A percentile compares a stretch with the other conserved stretches of the same genome.
phyloP scores from a whole-genome alignment of 2,113 vertebrate genomes.

The Mugil cephalus region DNA sequence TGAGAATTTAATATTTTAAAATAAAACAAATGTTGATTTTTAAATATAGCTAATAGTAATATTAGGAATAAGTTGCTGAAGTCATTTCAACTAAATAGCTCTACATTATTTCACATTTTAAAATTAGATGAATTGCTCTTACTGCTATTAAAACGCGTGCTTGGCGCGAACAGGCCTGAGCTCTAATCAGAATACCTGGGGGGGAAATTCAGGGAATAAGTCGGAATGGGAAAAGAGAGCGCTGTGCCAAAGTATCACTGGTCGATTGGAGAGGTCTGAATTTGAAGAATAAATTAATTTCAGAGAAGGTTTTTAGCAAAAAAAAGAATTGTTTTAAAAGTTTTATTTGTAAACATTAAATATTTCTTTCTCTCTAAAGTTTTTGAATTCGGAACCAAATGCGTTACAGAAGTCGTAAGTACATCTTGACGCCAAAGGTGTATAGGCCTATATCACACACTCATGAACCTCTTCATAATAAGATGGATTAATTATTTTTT shows the following conservation, averaged over 20 bases:
- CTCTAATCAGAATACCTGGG: not conserved
- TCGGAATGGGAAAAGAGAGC: not conserved
- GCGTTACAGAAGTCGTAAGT: conserved; percentile 81
- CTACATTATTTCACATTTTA: not conserved
- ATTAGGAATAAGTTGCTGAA: too few species aligned
- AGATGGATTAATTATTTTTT: conserved; percentile 67
- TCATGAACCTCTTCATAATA: conserved; percentile 85
- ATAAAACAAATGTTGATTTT: too few species aligned
- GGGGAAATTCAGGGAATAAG: not conserved
- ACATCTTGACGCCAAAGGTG: conserved; percentile 89
- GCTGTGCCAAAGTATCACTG: not conserved
- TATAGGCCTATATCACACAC: conserved; percentile 78
- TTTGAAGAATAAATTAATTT: conserved; percentile 40
- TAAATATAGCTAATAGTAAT: too few species aligned
- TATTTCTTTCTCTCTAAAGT: conserved; percentile 95
- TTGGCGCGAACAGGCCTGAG: conserved; percentile 5
- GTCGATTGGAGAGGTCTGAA: conserved; percentile 9
- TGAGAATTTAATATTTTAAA: too few species aligned
- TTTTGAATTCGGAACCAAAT: conserved; percentile 85
- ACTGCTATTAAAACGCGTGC: not conserved
- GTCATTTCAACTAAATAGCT: conserved; percentile 2
- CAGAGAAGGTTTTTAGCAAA: conserved; percentile 74
- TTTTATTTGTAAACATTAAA: conserved; percentile 99
- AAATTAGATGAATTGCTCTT: not conserved
- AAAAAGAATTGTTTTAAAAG: conserved; percentile 78